Conservation (phyloP, 2,888 invertebrate species). For the Aricia artaxerxes region DNA sequence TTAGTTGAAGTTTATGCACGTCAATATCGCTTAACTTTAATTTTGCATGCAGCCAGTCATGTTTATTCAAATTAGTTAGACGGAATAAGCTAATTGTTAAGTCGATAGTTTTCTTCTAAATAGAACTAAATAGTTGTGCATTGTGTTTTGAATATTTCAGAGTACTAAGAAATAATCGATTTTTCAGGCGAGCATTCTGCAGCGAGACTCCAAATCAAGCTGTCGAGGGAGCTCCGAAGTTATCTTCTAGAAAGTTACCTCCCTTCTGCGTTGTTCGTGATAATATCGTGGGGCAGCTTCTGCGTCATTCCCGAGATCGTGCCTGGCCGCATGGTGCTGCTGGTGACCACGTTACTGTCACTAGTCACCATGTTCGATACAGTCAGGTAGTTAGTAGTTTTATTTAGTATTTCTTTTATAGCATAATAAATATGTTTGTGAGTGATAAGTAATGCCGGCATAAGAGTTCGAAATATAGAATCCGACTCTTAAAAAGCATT, state of each 20-base stretch:
- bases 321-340: constrained; percentile 83
- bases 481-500: too few species aligned
- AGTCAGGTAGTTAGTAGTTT: constrained; percentile 67
- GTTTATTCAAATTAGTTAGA: constrained; percentile 23
- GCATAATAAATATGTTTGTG: not conserved
- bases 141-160: not conserved
- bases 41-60: constrained; percentile 23
- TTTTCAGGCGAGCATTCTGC: constrained; percentile 81
- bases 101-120: not conserved
- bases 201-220: constrained; percentile 80
- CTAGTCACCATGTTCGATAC: constrained; percentile 85
- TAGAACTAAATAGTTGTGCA: not conserved
- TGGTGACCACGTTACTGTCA: constrained; percentile 82
- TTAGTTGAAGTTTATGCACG: constrained; percentile 18
- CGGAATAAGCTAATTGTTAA: not conserved
- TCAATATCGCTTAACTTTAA: constrained; percentile 14
- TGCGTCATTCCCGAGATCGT: constrained; percentile 84
- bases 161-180: constrained; percentile 44
- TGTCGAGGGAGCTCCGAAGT: constrained; percentile 82
- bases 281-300: constrained; percentile 85
- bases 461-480: too few species aligned
- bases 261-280: constrained; percentile 83
- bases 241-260: constrained; percentile 83
- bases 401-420: constrained; percentile 6
- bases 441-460: too few species aligned